Evolutionary conservation across 1,140 invertebrate genomes (phyloP), one percentile per base, ranked within the genome.

Genomic region (Scaptomyza pallida): DNA sequence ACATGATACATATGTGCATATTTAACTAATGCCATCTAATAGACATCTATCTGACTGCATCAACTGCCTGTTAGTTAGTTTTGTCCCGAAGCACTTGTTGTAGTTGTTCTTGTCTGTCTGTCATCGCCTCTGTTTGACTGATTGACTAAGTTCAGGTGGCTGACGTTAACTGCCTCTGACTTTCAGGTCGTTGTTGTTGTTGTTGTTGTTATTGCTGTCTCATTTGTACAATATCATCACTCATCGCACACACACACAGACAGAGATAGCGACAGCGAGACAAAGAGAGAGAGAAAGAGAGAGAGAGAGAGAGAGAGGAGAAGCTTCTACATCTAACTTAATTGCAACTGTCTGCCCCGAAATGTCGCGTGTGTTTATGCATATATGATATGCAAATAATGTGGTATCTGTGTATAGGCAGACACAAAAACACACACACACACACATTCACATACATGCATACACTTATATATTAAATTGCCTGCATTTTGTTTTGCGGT

Each of bases 321-420:
- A n/a, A n/a, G n/a, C n/a, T 26, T 9, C n/a, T 19, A 37, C 56
- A 37, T 78, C 67, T 65, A 78, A 82, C 78, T 82, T 88, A 88
- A 88, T 89, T 86, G 83, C 75, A 78, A 75, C 80, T 86, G 82
- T 78, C 77, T 81, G 64, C 23, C 55, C 55, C 35, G 15, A 35
- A 60, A 51, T 62, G 72, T 82, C 78, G 78, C 75, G 63, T 78
- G 81, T 89, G 83, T 82, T 88, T 88, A 89, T 88, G 82, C 78
- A 88, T 88, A 82, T 88, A 88, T 88, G 82, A 88, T 88, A 88
- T 88, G 82, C 82, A 88, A 88, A 88, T 88, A 82, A 82, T 88
- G 78, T 88, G 82, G 82, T 82, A 88, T 88, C 83, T 81, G 45
- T 78, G 67, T 67, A 45, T 51, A 68, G 41, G 15, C 70, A 76